phyloP scores from a whole-genome alignment of 2,888 invertebrate species.

The Ceriagrion tenellum region DNA sequence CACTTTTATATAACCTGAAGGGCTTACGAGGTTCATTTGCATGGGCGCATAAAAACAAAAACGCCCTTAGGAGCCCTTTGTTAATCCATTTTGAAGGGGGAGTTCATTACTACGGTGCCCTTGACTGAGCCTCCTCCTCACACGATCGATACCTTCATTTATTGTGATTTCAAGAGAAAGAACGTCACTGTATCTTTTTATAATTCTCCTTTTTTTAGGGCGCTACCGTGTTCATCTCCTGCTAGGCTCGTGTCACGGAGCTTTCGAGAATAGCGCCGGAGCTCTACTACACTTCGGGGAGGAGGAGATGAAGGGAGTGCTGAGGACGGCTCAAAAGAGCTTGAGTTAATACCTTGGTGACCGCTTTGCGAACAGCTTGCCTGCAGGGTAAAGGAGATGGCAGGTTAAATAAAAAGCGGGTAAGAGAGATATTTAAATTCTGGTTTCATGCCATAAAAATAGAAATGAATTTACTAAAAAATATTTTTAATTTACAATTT shows the following conservation, averaged over 20 bases:
- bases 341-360: background rate
- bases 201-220: background rate
- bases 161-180: background rate
- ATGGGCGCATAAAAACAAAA: background rate
- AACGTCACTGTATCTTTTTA: background rate
- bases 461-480: too few species aligned
- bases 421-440: too few species aligned
- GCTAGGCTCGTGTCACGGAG: background rate
- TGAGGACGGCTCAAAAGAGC: background rate
- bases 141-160: background rate
- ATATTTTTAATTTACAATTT: too few species aligned
- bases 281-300: background rate
- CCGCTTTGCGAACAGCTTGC: background rate
- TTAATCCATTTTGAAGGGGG: conserved; percentile 1
- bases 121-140: background rate
- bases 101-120: background rate
- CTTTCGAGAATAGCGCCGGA: background rate
- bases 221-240: background rate
- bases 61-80: background rate
- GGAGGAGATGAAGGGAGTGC: background rate
- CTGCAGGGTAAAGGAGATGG: background rate
- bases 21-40: background rate
- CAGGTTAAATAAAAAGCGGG: background rate
- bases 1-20: background rate
- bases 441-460: too few species aligned